Evolutionary conservation across 37 sponge, comb jelly and placozoan species (phyloP).

Genomic region (Chondrosia reniformis): DNA sequence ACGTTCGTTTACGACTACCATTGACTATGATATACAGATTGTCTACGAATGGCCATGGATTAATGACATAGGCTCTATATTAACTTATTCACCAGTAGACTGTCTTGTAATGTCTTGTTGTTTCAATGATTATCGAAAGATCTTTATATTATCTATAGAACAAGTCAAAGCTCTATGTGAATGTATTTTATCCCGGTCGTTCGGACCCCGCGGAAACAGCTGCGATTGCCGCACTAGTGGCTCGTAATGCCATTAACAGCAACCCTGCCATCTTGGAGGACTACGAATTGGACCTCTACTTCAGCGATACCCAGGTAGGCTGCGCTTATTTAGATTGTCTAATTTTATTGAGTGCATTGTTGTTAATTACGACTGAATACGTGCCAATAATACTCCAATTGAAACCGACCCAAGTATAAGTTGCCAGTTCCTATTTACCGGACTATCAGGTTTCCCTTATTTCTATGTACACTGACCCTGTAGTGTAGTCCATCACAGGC

Average conservation of each 20-base stretch:
- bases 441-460: background rate
- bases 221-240: background rate
- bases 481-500: constrained; percentile 68
- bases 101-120: too few relatives aligned
- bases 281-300: background rate
- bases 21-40: too few relatives aligned
- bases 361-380: background rate
- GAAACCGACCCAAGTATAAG: background rate
- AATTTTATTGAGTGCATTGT: background rate
- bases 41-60: too few relatives aligned
- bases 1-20: too few relatives aligned
- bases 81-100: too few relatives aligned
- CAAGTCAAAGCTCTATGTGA: background rate
- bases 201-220: background rate
- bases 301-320: constrained; percentile 11
- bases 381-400: background rate
- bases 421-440: background rate
- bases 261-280: background rate
- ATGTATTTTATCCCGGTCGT: constrained; percentile 5
- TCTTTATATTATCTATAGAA: background rate
- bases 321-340: background rate
- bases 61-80: too few relatives aligned
- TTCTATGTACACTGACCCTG: too few relatives aligned
- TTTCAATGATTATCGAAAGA: too few relatives aligned
- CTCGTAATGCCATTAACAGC: constrained; percentile 1